Conservation (phyloP, 2,797 vertebrate species). For the Melanotaenia parkinsoni region DNA sequence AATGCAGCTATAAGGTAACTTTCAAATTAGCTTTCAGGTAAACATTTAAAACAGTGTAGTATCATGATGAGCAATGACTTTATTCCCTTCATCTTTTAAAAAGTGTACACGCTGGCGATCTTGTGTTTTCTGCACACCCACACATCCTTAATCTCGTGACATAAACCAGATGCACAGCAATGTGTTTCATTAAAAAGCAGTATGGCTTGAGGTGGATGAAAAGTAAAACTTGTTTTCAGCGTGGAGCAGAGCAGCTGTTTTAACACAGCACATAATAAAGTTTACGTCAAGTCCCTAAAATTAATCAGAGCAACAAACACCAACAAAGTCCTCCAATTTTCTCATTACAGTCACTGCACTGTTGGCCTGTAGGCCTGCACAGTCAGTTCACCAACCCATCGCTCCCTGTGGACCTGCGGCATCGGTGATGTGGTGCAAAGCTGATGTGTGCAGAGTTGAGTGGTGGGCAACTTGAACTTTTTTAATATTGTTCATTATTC, state of each 20-base stretch:
- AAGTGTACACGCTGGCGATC: too few species aligned
- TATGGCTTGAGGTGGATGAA: conserved; percentile 56
- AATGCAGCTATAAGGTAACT: background rate
- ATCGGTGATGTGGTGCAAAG: background rate
- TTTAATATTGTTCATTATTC: background rate
- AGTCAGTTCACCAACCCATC: background rate
- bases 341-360: conserved; percentile 22
- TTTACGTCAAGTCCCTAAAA: conserved; percentile 21
- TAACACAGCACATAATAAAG: conserved; percentile 40
- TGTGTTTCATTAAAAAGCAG: conserved; percentile 57
- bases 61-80: too few species aligned
- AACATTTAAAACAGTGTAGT: too few species aligned
- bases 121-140: too few species aligned
- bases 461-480: too few species aligned
- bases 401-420: background rate
- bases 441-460: too few species aligned
- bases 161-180: conserved; percentile 50
- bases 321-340: conserved; percentile 16
- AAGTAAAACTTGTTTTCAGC: conserved; percentile 42
- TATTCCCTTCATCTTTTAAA: too few species aligned
- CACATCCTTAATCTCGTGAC: conserved; percentile 34
- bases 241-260: conserved; percentile 59
- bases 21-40: too few species aligned
- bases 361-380: conserved; percentile 20
- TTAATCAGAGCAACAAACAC: conserved; percentile 43